phyloP scores from a whole-genome alignment of 1,140 invertebrate species.

The Cotesia glomerata region DNA sequence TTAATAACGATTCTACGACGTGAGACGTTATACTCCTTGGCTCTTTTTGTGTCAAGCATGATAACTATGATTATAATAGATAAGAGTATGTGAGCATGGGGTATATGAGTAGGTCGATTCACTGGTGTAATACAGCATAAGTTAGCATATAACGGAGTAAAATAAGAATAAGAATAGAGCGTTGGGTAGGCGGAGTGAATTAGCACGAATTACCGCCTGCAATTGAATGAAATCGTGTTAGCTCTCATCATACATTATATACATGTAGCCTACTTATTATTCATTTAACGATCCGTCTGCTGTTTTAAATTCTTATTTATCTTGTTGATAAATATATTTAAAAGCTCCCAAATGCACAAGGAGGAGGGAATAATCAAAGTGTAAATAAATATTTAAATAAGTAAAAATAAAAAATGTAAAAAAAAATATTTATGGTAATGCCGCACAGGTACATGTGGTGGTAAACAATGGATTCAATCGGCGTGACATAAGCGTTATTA shows the following conservation, averaged over 20 bases:
- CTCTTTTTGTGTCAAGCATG: slow-evolving; percentile 4
- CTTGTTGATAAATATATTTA: not conserved
- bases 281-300: not conserved
- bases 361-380: not conserved
- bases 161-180: slow-evolving; percentile 14
- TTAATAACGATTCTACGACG: not conserved
- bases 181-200: slow-evolving; percentile 31
- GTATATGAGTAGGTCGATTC: slow-evolving; percentile 7
- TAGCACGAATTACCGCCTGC: slow-evolving; percentile 30
- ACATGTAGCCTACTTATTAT: not conserved
- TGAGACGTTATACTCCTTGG: not conserved
- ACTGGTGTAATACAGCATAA: not conserved
- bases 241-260: slow-evolving; percentile 13
- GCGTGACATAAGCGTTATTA: not conserved
- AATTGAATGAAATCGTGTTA: slow-evolving; percentile 32
- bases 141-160: slow-evolving; percentile 26
- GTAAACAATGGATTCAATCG: not conserved
- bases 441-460: not conserved
- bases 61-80: slow-evolving; percentile 16
- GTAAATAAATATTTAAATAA: not conserved
- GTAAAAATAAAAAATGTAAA: not conserved
- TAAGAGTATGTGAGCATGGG: not conserved
- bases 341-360: not conserved
- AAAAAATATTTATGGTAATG: not conserved
- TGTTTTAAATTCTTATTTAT: not conserved